phyloP scores from a whole-genome alignment of 2,113 vertebrate genomes.

The Tyto alba region DNA sequence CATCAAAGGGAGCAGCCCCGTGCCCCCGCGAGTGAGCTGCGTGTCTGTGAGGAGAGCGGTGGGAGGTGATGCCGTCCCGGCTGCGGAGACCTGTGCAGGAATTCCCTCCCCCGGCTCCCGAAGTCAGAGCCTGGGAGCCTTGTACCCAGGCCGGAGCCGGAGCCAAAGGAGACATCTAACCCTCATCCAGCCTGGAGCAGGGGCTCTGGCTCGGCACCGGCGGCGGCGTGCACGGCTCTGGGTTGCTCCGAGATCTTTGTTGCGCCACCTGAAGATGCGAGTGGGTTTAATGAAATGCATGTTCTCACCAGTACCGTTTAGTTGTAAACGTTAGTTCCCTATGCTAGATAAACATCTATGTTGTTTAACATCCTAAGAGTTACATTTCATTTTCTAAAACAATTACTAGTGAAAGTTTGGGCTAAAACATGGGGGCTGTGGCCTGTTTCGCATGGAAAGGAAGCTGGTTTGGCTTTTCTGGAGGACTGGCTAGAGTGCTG shows the following conservation, averaged over 20 bases:
- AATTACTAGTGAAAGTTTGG: accelerated
- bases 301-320: accelerated
- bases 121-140: neutral
- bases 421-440: accelerated
- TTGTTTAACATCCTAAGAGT: neutral
- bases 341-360: accelerated
- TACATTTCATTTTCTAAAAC: neutral
- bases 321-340: neutral
- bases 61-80: neutral
- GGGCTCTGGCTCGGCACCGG: neutral
- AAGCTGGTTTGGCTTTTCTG: neutral
- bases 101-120: neutral
- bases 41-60: neutral
- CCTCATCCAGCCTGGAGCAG: neutral
- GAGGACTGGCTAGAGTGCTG: neutral
- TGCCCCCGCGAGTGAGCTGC: accelerated
- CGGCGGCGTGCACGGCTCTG: neutral
- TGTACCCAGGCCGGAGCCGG: accelerated
- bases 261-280: neutral
- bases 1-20: neutral
- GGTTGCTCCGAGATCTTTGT: neutral
- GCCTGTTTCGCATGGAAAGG: neutral
- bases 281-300: neutral
- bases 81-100: neutral
- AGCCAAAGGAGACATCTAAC: neutral